Evolutionary conservation across 2,797 vertebrate species (phyloP), one percentile per base, ranked within the genome.

Genomic region (Triplophysa yarkandensis): DNA sequence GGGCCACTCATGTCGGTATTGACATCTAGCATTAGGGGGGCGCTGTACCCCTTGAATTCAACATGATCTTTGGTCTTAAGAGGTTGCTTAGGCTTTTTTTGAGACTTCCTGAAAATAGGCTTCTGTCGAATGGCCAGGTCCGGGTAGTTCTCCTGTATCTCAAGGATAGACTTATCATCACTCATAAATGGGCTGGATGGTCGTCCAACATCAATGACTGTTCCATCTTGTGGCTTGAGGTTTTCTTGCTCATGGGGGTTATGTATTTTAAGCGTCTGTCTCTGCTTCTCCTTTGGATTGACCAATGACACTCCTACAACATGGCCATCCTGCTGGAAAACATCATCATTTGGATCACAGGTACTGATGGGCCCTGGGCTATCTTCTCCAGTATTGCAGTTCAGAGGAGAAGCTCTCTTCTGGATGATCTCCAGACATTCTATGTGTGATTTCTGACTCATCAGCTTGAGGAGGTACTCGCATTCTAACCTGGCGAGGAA

Each of bases 401-500:
- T 17, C n/a, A 32, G 50, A 23, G 58, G 27, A 36, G 78, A 60
- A 32, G 76, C 23, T 80, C 85, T 86, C 13, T 76, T 79, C 74
- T 82, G 81, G 6, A 88, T 36, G 46, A 88, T 65, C 7, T 83
- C 78, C 63, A 86, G 65, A 78, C 86, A 79, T 67, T 78, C 82
- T 6, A 69, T 57, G 0, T 39, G 43, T 36, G 81, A 80, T n/a
- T 62, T 86, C 65, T 92, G 87, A 5, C 81, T 81, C 81, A 90
- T 85, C 17, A 86, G 81, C 79, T 92, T 74, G 0, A 93, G 88
- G 44, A 94, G 69, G 7, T 86, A 71, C 82, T 89, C 82, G 32
- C 93, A 94, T 16, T 91, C 83, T 0, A 90, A 86, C 80, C 93
- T 90, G 11, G 89, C 91, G 79, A 95, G 87, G 81, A 96, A 93